phyloP scores from a whole-genome alignment of 2,113 vertebrate species.

The Apaloderma vittatum region DNA sequence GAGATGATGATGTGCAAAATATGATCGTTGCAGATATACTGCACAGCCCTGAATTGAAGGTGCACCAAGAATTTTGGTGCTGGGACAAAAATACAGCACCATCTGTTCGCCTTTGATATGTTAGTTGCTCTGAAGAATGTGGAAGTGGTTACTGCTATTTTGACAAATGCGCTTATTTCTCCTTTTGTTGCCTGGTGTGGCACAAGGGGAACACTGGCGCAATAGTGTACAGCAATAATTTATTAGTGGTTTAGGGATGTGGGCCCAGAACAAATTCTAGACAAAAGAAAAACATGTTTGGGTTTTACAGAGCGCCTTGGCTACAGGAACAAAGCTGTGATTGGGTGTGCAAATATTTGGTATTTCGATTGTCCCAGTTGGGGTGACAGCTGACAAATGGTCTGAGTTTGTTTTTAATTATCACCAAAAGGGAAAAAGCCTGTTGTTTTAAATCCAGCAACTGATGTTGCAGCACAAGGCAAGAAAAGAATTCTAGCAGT shows the following conservation, averaged over 20 bases:
- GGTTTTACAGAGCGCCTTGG: conserved; percentile 66
- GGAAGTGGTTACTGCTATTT: conserved; percentile 38
- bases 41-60: not conserved
- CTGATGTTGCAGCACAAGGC: conserved; percentile 52
- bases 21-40: rapidly evolving
- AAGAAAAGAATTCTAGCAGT: conserved; percentile 11
- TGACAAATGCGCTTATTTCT: conserved; percentile 65
- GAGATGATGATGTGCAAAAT: not conserved
- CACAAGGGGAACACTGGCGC: conserved; percentile 52
- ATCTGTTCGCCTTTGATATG: not conserved
- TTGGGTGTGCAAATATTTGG: conserved; percentile 68
- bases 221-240: conserved; percentile 29
- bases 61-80: not conserved
- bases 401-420: conserved; percentile 71
- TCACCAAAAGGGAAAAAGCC: conserved; percentile 44
- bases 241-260: conserved; percentile 67
- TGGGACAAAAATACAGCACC: not conserved
- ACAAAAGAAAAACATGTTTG: conserved; percentile 78
- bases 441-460: conserved; percentile 47
- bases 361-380: conserved; percentile 52
- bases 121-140: not conserved
- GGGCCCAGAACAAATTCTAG: conserved; percentile 75
- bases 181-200: conserved; percentile 38
- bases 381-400: conserved; percentile 66
- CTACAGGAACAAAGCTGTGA: conserved; percentile 64